Evolutionary conservation across 2,888 invertebrate species (phyloP).

Genomic region (Macropis europaea): DNA sequence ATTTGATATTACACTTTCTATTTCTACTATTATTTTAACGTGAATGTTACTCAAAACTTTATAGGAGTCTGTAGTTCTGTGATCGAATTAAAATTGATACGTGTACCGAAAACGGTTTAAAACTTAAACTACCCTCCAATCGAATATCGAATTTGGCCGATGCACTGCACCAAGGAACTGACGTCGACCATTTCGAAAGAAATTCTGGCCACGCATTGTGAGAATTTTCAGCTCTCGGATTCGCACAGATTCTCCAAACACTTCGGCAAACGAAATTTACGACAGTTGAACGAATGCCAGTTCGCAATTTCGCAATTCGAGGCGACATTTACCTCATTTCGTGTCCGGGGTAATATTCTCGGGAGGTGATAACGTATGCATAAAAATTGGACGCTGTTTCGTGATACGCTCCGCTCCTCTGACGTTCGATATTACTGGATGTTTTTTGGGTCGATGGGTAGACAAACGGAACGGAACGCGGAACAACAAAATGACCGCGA

Average conservation of each 20-base stretch:
- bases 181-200: not conserved
- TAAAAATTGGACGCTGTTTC: not conserved
- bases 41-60: too few relatives aligned
- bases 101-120: too few relatives aligned
- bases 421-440: slow-evolving; percentile 24
- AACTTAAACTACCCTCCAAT: slow-evolving; percentile 1
- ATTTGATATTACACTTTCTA: too few relatives aligned
- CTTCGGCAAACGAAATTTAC: too few relatives aligned
- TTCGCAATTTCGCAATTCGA: not conserved
- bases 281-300: slow-evolving; percentile 3
- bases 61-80: too few relatives aligned
- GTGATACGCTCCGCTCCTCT: not conserved
- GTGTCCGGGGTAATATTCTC: not conserved
- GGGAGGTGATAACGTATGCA: not conserved
- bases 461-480: slow-evolving; percentile 1
- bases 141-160: not conserved
- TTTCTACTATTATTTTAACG: too few relatives aligned
- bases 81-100: too few relatives aligned
- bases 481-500: slow-evolving; percentile 11
- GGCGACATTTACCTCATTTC: too few relatives aligned
- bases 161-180: not conserved
- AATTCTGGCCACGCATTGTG: too few relatives aligned
- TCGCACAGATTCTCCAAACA: too few relatives aligned
- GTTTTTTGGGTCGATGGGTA: not conserved
- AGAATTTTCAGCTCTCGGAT: too few relatives aligned